These are phyloP conservation scores for Leucophenga varia DNA, from an alignment of 1,140 invertebrate genomes.

Conservation along the genomic window DNA sequence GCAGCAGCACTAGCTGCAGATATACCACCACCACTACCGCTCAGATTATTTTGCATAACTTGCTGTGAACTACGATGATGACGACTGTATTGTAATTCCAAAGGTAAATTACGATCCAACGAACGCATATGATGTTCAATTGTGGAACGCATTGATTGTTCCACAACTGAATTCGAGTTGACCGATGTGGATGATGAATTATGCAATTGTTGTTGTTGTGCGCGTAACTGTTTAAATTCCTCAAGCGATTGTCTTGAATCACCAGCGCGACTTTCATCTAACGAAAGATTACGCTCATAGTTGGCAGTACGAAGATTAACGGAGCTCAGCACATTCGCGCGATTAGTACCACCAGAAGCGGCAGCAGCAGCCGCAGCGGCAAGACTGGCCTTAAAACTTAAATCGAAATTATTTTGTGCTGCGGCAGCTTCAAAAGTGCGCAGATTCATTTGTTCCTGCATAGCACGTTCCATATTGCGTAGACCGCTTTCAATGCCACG, in stretches of 20 bases:
- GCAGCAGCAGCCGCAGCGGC: slow-evolving; percentile 12
- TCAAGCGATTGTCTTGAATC: slow-evolving; percentile 45
- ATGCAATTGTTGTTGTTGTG: slow-evolving; percentile 45
- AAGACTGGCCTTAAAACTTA: slow-evolving; percentile 47
- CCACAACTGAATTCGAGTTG: slow-evolving; percentile 31
- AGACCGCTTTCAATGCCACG: slow-evolving; percentile 53
- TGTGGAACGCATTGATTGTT: slow-evolving; percentile 48
- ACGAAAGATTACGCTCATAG: slow-evolving; percentile 44
- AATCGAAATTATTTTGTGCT: slow-evolving; percentile 48
- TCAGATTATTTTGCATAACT: slow-evolving; percentile 28
- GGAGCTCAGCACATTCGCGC: slow-evolving; percentile 7
- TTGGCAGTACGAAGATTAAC: slow-evolving; percentile 37
- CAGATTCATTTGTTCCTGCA: slow-evolving; percentile 56
- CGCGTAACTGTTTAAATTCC: slow-evolving; percentile 46
- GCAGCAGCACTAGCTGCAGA: no score
- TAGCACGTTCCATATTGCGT: slow-evolving; percentile 54
- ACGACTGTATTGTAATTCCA: slow-evolving; percentile 54
- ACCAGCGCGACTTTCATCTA: slow-evolving; percentile 40
- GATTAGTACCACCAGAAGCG: slow-evolving; percentile 29
- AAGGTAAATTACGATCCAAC: slow-evolving; percentile 48
- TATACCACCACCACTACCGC: slow-evolving; percentile 1
- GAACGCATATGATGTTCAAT: slow-evolving; percentile 56
- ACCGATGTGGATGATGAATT: slow-evolving; percentile 38
- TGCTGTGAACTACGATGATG: slow-evolving; percentile 33
- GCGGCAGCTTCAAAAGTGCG: slow-evolving; percentile 41